These are phyloP conservation scores for Indicator indicator DNA, from an alignment of 2,113 vertebrate species.

Conservation along the genomic window DNA sequence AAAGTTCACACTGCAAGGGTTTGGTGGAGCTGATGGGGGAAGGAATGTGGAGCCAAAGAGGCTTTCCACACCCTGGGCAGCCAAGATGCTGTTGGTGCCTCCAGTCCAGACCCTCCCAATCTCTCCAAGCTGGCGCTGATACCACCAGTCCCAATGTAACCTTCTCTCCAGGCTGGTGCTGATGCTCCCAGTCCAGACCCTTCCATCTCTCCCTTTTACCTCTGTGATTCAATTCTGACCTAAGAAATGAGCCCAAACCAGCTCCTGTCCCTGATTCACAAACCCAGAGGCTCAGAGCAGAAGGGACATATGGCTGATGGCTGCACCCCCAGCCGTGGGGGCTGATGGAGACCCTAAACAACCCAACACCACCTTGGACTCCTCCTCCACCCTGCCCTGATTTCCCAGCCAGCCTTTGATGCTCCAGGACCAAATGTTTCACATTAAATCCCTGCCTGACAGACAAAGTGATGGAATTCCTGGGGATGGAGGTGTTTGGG, in stretches of 20 bases:
- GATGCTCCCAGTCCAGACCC: too few species aligned
- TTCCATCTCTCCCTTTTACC: fast-evolving
- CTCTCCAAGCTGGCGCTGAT: background rate
- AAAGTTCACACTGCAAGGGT: too few species aligned
- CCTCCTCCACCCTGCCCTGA: fast-evolving
- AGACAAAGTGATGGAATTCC: fast-evolving
- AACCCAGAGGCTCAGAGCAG: background rate
- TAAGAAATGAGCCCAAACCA: background rate
- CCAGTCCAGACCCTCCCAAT: fast-evolving
- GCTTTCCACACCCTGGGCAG: fast-evolving
- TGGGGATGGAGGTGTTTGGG: fast-evolving
- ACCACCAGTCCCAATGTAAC: too few species aligned
- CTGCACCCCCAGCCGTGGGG: fast-evolving
- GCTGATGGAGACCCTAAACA: background rate
- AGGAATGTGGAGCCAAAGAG: fast-evolving
- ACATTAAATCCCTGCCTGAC: fast-evolving
- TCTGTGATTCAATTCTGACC: fast-evolving
- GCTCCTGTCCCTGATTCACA: fast-evolving
- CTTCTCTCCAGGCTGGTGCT: fast-evolving
- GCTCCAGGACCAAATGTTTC: background rate
- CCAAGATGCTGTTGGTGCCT: fast-evolving
- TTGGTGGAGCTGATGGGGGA: background rate
- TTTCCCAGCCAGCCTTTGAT: fast-evolving
- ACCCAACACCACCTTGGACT: fast-evolving
- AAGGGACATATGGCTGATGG: fast-evolving